Conservation (phyloP, 2,113 vertebrate genomes). For the Seriola dumerili region DNA sequence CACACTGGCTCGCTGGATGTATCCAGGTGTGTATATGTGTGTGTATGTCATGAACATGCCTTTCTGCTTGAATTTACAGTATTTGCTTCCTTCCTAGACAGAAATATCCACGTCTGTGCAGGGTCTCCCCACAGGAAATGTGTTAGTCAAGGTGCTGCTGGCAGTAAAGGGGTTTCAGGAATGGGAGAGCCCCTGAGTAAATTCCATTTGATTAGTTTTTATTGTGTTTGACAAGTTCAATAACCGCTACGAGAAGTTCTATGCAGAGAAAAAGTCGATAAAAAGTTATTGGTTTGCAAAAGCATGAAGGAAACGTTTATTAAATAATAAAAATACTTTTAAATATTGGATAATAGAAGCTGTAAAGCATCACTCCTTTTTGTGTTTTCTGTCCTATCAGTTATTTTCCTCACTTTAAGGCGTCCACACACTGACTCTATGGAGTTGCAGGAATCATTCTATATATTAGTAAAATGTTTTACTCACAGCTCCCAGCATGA, state of each 20-base stretch:
- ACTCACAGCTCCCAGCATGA: slow-evolving; percentile 98
- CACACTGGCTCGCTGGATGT: not conserved
- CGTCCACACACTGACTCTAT: rapidly evolving
- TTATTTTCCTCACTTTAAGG: not conserved
- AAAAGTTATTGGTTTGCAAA: not conserved
- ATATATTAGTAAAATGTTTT: slow-evolving; percentile 4
- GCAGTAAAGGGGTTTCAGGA: not conserved
- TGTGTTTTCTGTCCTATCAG: not conserved
- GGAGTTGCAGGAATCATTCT: not conserved
- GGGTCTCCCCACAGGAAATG: slow-evolving; percentile 6
- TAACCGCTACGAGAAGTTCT: not conserved
- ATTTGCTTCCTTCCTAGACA: slow-evolving; percentile 11
- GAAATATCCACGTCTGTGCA: slow-evolving; percentile 5
- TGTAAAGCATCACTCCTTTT: not conserved
- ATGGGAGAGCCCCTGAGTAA: not conserved
- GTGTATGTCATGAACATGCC: not conserved
- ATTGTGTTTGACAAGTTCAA: slow-evolving; percentile 28
- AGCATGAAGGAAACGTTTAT: not conserved
- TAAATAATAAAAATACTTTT: not conserved
- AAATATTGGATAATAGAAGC: not conserved
- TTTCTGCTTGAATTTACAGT: slow-evolving; percentile 20
- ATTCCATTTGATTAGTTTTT: not conserved
- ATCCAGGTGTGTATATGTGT: slow-evolving; percentile 1
- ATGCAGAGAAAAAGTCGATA: not conserved
- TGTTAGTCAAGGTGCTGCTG: slow-evolving; percentile 26